These are phyloP conservation scores for Clamator glandarius DNA, from an alignment of 2,797 vertebrate species.

Conservation along the genomic window DNA sequence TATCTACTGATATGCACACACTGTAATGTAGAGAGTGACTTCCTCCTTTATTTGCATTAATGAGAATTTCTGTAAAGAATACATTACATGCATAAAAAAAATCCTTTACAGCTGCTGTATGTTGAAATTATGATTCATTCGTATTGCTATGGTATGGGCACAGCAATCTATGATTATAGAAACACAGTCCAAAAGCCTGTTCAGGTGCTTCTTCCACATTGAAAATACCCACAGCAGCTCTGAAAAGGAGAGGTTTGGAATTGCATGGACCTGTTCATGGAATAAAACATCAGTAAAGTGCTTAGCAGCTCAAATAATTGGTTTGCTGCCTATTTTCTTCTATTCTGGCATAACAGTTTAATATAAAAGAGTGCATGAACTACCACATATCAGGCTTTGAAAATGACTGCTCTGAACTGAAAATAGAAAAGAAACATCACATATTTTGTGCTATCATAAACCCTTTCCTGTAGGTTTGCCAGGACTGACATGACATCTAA, in stretches of 20 bases:
- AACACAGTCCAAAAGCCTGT: neutral
- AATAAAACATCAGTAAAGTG: neutral
- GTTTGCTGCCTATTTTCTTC: neutral
- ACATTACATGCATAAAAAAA: slow-evolving; percentile 45
- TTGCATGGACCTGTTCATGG: neutral
- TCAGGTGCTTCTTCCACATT: neutral
- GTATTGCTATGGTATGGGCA: neutral
- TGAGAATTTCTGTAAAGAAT: slow-evolving; percentile 66
- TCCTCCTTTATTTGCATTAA: slow-evolving; percentile 62
- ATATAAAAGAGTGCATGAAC: neutral
- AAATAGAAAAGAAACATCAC: slow-evolving; percentile 11
- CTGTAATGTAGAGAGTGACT: slow-evolving; percentile 42
- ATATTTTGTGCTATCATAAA: slow-evolving; percentile 15
- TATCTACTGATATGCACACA: neutral
- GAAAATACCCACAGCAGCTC: neutral
- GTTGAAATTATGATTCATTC: slow-evolving; percentile 41
- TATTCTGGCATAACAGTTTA: neutral
- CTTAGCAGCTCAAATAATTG: slow-evolving; percentile 14
- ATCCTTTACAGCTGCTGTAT: slow-evolving; percentile 33
- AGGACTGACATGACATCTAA: slow-evolving; percentile 11
- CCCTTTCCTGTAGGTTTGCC: slow-evolving; percentile 36
- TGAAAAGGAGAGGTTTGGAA: neutral
- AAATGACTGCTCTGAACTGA: neutral
- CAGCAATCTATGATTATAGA: neutral
- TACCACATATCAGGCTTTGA: neutral